Conservation (phyloP, 2,888 invertebrate genomes). For the Amblyjoppa fuscipennis region DNA sequence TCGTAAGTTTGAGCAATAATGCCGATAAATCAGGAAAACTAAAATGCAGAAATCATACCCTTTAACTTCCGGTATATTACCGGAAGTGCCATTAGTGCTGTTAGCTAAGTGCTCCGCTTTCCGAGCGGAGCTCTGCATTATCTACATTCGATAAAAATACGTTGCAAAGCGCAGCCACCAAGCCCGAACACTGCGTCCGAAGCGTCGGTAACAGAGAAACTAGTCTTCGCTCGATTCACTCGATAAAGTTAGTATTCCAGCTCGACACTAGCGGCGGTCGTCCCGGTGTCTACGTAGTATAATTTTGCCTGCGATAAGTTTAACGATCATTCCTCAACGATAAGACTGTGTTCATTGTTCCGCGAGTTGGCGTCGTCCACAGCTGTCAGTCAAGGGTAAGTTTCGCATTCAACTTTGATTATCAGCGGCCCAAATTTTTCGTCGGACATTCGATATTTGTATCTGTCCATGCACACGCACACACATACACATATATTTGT, state of each 20-base stretch:
- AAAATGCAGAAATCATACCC: not conserved
- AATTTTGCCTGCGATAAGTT: conserved; percentile 55
- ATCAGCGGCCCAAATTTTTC: not conserved
- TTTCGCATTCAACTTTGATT: conserved; percentile 16
- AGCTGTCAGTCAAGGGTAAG: conserved; percentile 49
- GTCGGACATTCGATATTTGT: not conserved
- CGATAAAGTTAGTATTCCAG: conserved; percentile 20
- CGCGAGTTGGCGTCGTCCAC: conserved; percentile 15
- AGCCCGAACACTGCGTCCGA: not conserved
- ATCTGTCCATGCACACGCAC: not conserved
- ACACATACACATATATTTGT: not conserved
- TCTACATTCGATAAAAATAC: not conserved
- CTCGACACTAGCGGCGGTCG: conserved; percentile 17
- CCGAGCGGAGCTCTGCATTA: not conserved
- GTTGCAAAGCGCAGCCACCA: not conserved
- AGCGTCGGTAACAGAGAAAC: conserved; percentile 14
- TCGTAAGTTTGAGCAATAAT: not conserved
- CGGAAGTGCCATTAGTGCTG: not conserved
- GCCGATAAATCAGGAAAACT: not conserved
- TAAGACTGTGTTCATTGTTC: conserved; percentile 44
- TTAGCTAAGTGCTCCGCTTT: not conserved
- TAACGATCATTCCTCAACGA: conserved; percentile 56
- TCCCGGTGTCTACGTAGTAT: conserved; percentile 31
- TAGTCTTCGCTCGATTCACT: not conserved
- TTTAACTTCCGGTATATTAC: not conserved